These are phyloP conservation scores for Xenops minutus DNA, from an alignment of 2,797 vertebrate genomes.

Conservation along the genomic window DNA sequence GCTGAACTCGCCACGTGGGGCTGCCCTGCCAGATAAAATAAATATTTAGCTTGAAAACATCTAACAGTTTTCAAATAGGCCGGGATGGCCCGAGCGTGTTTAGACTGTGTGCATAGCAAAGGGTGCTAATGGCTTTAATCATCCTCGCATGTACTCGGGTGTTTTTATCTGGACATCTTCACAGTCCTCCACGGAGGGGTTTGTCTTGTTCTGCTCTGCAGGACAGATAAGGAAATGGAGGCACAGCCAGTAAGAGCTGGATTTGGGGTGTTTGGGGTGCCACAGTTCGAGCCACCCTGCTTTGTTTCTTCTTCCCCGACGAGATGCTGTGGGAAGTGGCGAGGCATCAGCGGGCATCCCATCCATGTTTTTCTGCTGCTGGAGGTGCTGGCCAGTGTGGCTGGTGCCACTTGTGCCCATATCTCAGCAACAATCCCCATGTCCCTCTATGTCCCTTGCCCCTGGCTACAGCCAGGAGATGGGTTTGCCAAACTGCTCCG, in stretches of 20 bases:
- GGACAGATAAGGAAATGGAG: not conserved
- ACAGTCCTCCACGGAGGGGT: not conserved
- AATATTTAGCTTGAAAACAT: slow-evolving; percentile 45
- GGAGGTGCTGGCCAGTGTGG: not conserved
- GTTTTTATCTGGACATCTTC: not conserved
- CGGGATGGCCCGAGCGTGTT: not conserved
- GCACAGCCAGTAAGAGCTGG: not conserved
- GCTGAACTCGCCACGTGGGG: not conserved
- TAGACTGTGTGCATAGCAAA: not conserved
- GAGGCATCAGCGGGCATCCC: not conserved
- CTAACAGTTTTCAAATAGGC: slow-evolving; percentile 49
- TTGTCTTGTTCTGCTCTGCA: not conserved
- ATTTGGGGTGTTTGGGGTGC: rapidly evolving
- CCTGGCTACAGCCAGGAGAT: not conserved
- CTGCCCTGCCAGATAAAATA: not conserved
- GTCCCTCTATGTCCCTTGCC: rapidly evolving
- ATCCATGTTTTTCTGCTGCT: not conserved
- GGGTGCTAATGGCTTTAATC: not conserved
- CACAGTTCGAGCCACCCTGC: rapidly evolving
- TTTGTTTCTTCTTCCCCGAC: rapidly evolving
- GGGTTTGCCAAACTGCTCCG: not conserved
- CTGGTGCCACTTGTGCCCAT: rapidly evolving
- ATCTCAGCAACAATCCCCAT: rapidly evolving
- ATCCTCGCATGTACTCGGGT: rapidly evolving
- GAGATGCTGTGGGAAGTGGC: not conserved